These are phyloP conservation scores for Cyphomyrus plagiostoma DNA, from an alignment of 2,113 vertebrate genomes.

Conservation along the genomic window DNA sequence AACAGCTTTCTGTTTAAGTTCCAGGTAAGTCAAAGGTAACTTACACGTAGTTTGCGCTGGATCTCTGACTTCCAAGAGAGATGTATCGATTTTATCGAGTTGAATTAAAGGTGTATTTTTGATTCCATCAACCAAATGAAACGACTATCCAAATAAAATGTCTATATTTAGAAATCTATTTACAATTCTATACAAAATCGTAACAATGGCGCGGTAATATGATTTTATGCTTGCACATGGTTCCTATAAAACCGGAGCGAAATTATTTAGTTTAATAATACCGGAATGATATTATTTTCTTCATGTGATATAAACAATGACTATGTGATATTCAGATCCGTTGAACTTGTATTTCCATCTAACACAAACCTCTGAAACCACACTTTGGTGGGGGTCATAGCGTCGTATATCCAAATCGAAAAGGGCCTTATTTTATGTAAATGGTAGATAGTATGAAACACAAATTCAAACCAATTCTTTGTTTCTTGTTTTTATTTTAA, in stretches of 20 bases:
- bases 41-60: not conserved
- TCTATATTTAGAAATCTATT: not conserved
- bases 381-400: not conserved
- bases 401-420: not conserved
- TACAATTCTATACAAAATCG: not conserved
- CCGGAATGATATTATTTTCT: not conserved
- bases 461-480: not conserved
- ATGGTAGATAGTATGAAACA: not conserved
- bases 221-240: not conserved
- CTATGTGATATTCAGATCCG: not conserved
- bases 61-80: not conserved
- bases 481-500: not conserved
- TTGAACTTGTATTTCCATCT: not conserved
- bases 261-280: not conserved
- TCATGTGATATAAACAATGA: not conserved
- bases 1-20: not conserved
- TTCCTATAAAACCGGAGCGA: not conserved
- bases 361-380: not conserved
- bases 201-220: not conserved
- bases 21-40: not conserved
- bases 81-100: not conserved
- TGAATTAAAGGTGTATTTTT: not conserved
- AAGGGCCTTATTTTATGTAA: not conserved
- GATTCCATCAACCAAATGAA: not conserved
- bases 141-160: not conserved